Evolutionary conservation across 2,113 vertebrate species (phyloP), one percentile per base, ranked within the genome.

Genomic region (Xenopus laevis): DNA sequence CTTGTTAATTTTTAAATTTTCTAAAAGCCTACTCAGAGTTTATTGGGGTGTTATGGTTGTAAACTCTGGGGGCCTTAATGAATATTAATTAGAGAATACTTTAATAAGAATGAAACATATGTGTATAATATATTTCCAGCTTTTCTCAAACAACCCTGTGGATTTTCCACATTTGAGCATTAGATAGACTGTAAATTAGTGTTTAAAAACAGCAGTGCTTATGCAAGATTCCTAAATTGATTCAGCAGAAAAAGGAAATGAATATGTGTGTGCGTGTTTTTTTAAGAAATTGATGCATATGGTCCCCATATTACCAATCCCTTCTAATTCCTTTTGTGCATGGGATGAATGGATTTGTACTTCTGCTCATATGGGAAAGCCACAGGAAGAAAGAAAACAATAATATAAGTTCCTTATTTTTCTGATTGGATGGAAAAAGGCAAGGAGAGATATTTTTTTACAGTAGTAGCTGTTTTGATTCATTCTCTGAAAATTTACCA

Each of bases 191-290:
- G 23, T 80, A 82, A 86, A 85, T 84, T 85, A 71, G 71, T 17
- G 78, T 40, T 84, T 79, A 81, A 78, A 58, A 47, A 50, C 47
- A 79, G 62, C 74, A 53, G 77, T 86, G 65, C 71, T 84, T 78
- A 76, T 83, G 83, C 82, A 78, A 80, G 63, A 78, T 84, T 80
- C 79, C 65, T 78, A 77, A 78, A 65, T 30, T 82, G 78, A 81
- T 86, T 79, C 78, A 80, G 46, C 27, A 82, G 68, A 83, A 80
- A 61, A 84, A 82, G 74, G 78, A 87, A 89, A 84, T 84, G 77
- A 84, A 50, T 69, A 79, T 80, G 83, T 59, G 63, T 83, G 84
- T 82, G 55, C 81, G 58, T 82, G 85, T 72, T 52, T 50, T 27
- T 67, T 89, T 80, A 72, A 65, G 78, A 53, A 66, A 78, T 78